These are phyloP conservation scores for Carterocephalus palaemon DNA, from an alignment of 2,888 invertebrate species.

Conservation along the genomic window DNA sequence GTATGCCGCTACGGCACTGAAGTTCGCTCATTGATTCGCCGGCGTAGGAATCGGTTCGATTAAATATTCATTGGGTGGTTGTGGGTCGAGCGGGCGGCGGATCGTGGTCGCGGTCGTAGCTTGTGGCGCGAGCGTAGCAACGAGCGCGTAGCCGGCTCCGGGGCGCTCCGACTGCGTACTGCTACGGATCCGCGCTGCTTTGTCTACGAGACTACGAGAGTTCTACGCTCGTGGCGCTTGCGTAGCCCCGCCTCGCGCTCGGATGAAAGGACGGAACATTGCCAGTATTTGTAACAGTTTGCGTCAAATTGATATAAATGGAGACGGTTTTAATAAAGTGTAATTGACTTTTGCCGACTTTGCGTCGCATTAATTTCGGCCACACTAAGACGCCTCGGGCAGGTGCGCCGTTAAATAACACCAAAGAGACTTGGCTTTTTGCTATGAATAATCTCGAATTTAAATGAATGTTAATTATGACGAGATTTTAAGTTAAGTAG, in stretches of 20 bases:
- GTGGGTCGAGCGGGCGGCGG: slow-evolving; percentile 54
- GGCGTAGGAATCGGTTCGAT: slow-evolving; percentile 56
- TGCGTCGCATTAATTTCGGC: slow-evolving; percentile 77
- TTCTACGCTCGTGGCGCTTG: slow-evolving; percentile 62
- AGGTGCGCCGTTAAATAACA: slow-evolving; percentile 74
- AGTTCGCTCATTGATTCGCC: slow-evolving; percentile 64
- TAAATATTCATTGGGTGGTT: slow-evolving; percentile 63
- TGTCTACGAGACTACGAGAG: slow-evolving; percentile 45
- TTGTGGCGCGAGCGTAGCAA: slow-evolving; percentile 41
- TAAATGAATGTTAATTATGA: slow-evolving; percentile 74
- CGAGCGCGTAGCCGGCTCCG: slow-evolving; percentile 45
- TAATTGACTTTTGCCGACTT: slow-evolving; percentile 79
- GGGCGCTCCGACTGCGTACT: slow-evolving; percentile 55
- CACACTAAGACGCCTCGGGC: slow-evolving; percentile 75
- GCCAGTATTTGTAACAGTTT: slow-evolving; percentile 79
- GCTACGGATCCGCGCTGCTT: slow-evolving; percentile 40
- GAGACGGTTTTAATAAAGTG: slow-evolving; percentile 79
- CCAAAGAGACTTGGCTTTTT: slow-evolving; percentile 64
- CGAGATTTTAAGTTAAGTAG: slow-evolving; percentile 59
- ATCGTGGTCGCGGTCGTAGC: slow-evolving; percentile 37
- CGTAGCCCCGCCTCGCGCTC: slow-evolving; percentile 74
- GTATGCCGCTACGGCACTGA: slow-evolving; percentile 49
- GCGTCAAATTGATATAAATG: slow-evolving; percentile 80
- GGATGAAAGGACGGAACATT: slow-evolving; percentile 76
- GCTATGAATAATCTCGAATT: slow-evolving; percentile 72